Base-by-base conservation (phyloP, 53 echinoderm and acorn worm species). In the Echinometra lucunter region DNA sequence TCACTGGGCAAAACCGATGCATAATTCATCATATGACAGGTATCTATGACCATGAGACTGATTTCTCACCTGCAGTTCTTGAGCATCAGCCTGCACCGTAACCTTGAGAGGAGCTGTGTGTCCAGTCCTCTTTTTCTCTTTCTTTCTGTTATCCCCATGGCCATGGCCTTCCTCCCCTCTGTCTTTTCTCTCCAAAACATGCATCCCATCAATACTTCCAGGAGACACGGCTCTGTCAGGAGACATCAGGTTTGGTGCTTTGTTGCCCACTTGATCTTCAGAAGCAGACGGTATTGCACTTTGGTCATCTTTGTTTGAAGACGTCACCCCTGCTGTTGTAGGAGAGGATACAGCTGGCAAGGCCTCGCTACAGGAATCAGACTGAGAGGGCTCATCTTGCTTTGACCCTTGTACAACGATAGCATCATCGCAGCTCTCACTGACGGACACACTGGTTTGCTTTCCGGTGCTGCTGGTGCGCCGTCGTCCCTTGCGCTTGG, bases 381-480 rank as follows among this genome's bases (percentile, higher is more conserved):
- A 93, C 18, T 23, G 93, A 28, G 58, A 21, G 18, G 6, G 38
- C 27, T 44, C 63, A 47, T 94, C 58, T 38, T 49, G 12, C 60
- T 66, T 83, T 35, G 66, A 34, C 45, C 44, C 69, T 66, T 19
- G 89, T 25, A 44, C 63, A 16, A 74, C 4, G 92, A 40, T 42
- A 30, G 40, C 18, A 40, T 94, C 88, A 5, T 95, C 96, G 32
- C 89, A 94, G 57, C 92, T 93, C 88, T 97, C 95, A 28, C 96
- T 93, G 66, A 95, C 35, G 44, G 95, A 95, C 63, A 92, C 16
- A 53, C 49, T 55, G 45, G 72, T 12, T 10, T 95, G 80, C 66
- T 95, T 97, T 17, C 96, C 96, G 7, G 96, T 95, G 88, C 98
- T 97, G 74, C 92, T 95, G 23, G 95, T 97, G 55, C 95, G 95